These are phyloP conservation scores for Meles meles DNA, from an alignment of 2,113 vertebrate species.

Conservation along the genomic window DNA sequence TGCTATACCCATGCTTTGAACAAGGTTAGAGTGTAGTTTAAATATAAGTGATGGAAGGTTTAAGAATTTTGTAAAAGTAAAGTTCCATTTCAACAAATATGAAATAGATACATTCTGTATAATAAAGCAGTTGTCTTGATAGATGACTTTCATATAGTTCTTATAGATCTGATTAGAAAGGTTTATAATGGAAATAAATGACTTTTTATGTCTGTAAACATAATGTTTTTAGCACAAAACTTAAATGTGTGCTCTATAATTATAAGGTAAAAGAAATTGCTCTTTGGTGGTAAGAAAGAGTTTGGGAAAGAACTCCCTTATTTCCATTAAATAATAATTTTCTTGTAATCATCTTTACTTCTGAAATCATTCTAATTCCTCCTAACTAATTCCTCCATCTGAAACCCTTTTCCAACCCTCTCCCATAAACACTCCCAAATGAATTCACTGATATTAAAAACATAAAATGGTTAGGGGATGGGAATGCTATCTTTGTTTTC, in stretches of 20 bases:
- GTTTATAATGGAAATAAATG: neutral
- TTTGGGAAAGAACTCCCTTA: neutral
- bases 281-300: neutral
- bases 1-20: neutral
- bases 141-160: neutral
- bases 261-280: neutral
- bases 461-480: neutral
- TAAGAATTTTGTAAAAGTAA: constrained; percentile 24
- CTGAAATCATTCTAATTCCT: neutral
- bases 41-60: neutral
- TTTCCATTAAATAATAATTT: neutral
- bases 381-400: neutral
- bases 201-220: neutral
- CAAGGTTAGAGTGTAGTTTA: neutral
- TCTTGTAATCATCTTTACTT: neutral
- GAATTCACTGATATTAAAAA: neutral
- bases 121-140: neutral
- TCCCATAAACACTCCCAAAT: neutral
- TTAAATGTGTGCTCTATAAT: neutral
- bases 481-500: neutral
- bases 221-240: neutral
- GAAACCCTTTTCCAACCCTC: neutral
- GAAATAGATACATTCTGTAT: neutral
- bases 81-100: constrained; percentile 2
- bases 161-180: neutral